Evolutionary conservation across 1,140 invertebrate species (phyloP).

Genomic region (Hypsibius dujardini): DNA sequence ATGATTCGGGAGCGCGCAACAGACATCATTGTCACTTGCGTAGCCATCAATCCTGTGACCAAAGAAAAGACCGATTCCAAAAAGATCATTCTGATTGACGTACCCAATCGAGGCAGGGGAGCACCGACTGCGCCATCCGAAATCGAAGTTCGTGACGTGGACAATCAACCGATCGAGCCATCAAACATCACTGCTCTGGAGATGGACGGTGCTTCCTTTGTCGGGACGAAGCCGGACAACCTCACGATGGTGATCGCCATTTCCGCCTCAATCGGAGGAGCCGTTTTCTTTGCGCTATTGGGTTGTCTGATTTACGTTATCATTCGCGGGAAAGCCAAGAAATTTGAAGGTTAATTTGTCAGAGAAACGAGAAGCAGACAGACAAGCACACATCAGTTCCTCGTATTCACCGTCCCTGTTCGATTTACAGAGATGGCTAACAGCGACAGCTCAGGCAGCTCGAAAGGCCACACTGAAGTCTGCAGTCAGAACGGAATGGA

Average conservation of each 20-base stretch:
- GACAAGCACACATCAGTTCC: background rate
- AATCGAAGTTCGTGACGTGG: too few relatives aligned
- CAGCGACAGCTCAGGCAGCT: conserved; percentile 4
- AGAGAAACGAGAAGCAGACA: background rate
- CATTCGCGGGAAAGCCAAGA: conserved; percentile 5
- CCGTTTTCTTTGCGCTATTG: background rate
- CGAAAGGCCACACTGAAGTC: conserved; percentile 5
- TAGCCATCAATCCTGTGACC: too few relatives aligned
- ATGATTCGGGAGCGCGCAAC: too few relatives aligned
- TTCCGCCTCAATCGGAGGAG: background rate
- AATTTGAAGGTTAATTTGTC: conserved; percentile 10
- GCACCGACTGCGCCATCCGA: too few relatives aligned
- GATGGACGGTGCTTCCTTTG: too few relatives aligned
- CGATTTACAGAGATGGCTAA: background rate
- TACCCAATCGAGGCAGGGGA: too few relatives aligned
- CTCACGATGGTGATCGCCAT: background rate
- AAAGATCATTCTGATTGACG: too few relatives aligned
- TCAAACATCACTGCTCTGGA: too few relatives aligned
- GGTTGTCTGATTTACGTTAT: conserved; percentile 6
- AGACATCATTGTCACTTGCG: too few relatives aligned
- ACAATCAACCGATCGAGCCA: too few relatives aligned
- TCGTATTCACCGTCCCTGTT: background rate
- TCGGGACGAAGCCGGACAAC: conserved; percentile 3
- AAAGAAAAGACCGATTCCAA: too few relatives aligned
- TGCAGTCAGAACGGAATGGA: conserved; percentile 1